phyloP scores from a whole-genome alignment of 2,113 vertebrate species.

The Genyomyrus donnyi region DNA sequence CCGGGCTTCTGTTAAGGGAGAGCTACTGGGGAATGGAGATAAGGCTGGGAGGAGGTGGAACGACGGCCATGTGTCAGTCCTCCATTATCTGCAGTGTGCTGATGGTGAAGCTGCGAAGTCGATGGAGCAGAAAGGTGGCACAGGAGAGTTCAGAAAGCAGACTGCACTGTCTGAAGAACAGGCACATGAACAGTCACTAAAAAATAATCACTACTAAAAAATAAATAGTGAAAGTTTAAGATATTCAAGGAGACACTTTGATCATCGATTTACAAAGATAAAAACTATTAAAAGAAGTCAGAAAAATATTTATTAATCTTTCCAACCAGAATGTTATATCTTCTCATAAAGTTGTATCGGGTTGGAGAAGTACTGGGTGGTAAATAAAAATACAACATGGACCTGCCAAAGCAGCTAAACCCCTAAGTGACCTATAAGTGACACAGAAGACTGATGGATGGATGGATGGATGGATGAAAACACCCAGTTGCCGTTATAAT shows the following conservation, averaged over 20 bases:
- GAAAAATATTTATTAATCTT: neutral
- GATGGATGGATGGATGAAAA: neutral
- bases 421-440: neutral
- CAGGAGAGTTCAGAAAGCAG: neutral
- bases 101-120: neutral
- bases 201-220: neutral
- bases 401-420: neutral
- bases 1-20: neutral
- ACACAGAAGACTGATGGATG: neutral
- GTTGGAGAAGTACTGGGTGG: neutral
- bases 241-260: neutral
- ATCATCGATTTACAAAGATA: neutral
- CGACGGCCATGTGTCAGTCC: neutral
- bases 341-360: neutral
- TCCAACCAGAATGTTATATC: neutral
- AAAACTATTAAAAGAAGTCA: neutral
- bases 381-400: neutral
- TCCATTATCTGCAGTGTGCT: neutral
- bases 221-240: neutral
- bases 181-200: neutral
- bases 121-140: neutral
- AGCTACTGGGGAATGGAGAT: neutral
- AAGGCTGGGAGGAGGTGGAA: neutral
- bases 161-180: neutral
- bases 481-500: neutral